phyloP scores from a whole-genome alignment of 2,888 invertebrate genomes.

The Loripinus fragilis region DNA sequence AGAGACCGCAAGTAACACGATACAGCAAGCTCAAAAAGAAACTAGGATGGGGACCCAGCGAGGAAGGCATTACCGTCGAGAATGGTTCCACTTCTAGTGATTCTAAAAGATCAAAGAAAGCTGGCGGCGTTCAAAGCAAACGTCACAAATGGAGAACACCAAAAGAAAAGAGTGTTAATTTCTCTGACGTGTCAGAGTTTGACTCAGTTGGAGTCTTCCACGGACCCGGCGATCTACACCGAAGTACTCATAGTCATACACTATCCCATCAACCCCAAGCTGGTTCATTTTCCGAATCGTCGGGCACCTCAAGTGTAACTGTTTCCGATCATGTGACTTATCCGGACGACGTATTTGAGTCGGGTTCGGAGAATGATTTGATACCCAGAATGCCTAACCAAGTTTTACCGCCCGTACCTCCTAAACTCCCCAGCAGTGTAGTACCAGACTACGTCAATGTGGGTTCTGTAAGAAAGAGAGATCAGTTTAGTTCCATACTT shows the following conservation, averaged over 20 bases:
- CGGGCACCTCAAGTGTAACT: not conserved
- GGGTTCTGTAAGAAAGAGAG: not conserved
- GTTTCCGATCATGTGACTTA: constrained; percentile 1
- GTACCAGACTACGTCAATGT: constrained; percentile 14
- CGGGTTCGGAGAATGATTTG: not conserved
- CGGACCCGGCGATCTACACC: not conserved
- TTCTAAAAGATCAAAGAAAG: constrained; percentile 64
- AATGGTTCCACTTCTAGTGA: constrained; percentile 63
- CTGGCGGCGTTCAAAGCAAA: constrained; percentile 53
- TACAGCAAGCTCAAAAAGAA: constrained; percentile 64
- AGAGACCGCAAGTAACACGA: constrained; percentile 46
- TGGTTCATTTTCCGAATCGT: not conserved
- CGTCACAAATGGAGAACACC: constrained; percentile 55
- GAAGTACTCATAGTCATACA: not conserved
- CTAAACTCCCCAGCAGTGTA: not conserved
- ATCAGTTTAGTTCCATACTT: not conserved
- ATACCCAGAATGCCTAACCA: not conserved
- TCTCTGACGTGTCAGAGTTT: constrained; percentile 43
- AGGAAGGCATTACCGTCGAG: constrained; percentile 56
- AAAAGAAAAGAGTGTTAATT: constrained; percentile 41
- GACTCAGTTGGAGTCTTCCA: constrained; percentile 19
- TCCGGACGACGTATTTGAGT: constrained; percentile 6
- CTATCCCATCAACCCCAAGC: not conserved
- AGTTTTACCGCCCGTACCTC: not conserved
- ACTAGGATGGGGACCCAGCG: constrained; percentile 49